Evolutionary conservation across 2,888 invertebrate genomes (phyloP), one percentile per base, ranked within the genome.

Genomic region (Agrotis puta): DNA sequence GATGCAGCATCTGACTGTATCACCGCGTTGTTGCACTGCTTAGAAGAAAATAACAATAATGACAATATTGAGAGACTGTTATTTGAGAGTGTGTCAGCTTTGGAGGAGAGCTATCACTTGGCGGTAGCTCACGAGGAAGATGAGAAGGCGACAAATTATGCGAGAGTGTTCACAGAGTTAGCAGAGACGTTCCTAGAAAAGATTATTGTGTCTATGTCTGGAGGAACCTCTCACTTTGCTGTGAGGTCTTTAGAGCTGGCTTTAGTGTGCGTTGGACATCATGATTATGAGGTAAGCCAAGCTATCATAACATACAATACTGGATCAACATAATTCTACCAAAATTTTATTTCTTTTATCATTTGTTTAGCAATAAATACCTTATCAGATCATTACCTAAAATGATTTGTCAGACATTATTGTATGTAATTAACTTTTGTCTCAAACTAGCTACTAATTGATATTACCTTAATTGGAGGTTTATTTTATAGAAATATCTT

Each of bases 91-190:
- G 97, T 99, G 54, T 95, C 98, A 79, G 96, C 97, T 47, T 95
- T 99, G 75, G 98, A 98, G 86, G 97, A 98, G 79, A 97, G 98
- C 18, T 99, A 99, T 92, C 98, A 99, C 88, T 94, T 98, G 90
- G 98, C 99, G 3, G 99, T 99, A 2, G 98, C 98, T 3, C 98
- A 98, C 77, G 99, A 99, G 93, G 99, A 99, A 89, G 98, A 98
- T 81, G 99, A 99, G 95, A 99, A 98, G 97, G 98, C 98, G 3
- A 97, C 98, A 77, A 99, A 99, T 92, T 99, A 98, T 93, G 99
- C 99, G 83, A 97, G 99, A 81, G 97, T 99, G 83, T 99, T 99
- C 91, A 99, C 99, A 2, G 99, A 99, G 92, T 92, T 99, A 77
- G 99, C 98, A 0, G 99, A 99, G 94, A 97, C 99, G 11, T 98